phyloP scores from a whole-genome alignment of 2,888 invertebrate genomes.

The Tetramorium bicarinatum region DNA sequence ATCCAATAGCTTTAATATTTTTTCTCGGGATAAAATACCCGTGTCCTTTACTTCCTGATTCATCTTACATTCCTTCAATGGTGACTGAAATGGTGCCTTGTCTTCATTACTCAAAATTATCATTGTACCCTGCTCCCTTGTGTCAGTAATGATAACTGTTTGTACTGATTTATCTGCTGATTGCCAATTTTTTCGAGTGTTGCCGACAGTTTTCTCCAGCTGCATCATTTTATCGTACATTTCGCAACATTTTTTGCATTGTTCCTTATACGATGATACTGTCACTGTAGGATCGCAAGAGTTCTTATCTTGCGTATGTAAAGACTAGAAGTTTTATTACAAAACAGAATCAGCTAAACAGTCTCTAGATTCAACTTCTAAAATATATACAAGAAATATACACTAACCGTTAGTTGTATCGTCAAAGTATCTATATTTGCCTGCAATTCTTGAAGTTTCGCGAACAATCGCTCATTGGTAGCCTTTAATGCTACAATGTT shows the following conservation, averaged over 20 bases:
- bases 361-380: not conserved
- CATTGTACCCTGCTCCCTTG: slow-evolving; percentile 44
- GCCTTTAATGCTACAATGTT: slow-evolving; percentile 79
- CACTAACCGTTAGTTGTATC: slow-evolving; percentile 80
- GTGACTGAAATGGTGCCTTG: slow-evolving; percentile 1
- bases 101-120: slow-evolving; percentile 30
- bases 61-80: not conserved
- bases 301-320: slow-evolving; percentile 52
- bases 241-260: slow-evolving; percentile 63
- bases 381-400: not conserved
- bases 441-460: slow-evolving; percentile 81
- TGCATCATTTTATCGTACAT: slow-evolving; percentile 35
- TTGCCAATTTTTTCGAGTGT: slow-evolving; percentile 24
- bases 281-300: slow-evolving; percentile 15
- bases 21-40: slow-evolving; percentile 77
- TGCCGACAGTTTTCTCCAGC: slow-evolving; percentile 25
- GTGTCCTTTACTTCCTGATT: slow-evolving; percentile 12
- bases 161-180: slow-evolving; percentile 66
- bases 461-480: slow-evolving; percentile 80
- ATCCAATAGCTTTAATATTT: slow-evolving; percentile 83
- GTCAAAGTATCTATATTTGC: slow-evolving; percentile 81
- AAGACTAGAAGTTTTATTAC: slow-evolving; percentile 54
- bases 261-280: slow-evolving; percentile 13
- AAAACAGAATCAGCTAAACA: not conserved
- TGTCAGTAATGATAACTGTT: slow-evolving; percentile 45